Percentiles rank a stretch among this genome's conserved stretches.
These are phyloP conservation scores for Galago senegalensis DNA, from an alignment of 2,797 vertebrate species.

Conservation along the genomic window DNA sequence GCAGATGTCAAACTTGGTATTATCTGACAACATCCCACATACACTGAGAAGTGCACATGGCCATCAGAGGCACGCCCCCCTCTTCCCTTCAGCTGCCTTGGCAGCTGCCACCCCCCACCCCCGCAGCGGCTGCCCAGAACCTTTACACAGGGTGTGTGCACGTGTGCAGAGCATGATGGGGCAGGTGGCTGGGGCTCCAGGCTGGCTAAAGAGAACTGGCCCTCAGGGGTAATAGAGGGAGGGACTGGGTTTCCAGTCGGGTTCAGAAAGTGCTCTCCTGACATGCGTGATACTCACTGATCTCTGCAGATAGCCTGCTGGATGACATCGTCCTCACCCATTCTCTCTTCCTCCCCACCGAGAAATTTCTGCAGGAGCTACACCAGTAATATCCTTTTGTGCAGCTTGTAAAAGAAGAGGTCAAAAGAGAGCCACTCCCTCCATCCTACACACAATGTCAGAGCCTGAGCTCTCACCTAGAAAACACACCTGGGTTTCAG, in stretches of 20 bases:
- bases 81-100: slow-evolving; percentile 76
- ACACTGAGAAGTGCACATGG: slow-evolving; percentile 48
- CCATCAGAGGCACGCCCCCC: not conserved
- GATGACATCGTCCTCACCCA: slow-evolving; percentile 98
- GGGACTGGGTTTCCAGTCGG: not conserved
- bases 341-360: slow-evolving; percentile 96
- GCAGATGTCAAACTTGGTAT: slow-evolving; percentile 22
- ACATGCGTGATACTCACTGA: not conserved
- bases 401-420: not conserved
- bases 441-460: not conserved
- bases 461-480: not conserved
- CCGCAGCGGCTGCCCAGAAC: slow-evolving; percentile 75
- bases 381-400: slow-evolving; percentile 97
- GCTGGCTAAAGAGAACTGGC: slow-evolving; percentile 27
- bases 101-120: slow-evolving; percentile 81
- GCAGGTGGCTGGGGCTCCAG: slow-evolving; percentile 77
- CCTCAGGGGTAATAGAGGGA: not conserved
- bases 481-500: not conserved
- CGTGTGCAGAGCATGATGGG: slow-evolving; percentile 63
- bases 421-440: not conserved
- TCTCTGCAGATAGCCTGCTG: slow-evolving; percentile 92
- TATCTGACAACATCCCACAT: slow-evolving; percentile 72
- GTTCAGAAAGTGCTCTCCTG: not conserved
- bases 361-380: slow-evolving; percentile 96
- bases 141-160: slow-evolving; percentile 26